Percentiles rank a stretch among this genome's conserved stretches.
These are phyloP conservation scores for Mesoligia furuncula DNA, from an alignment of 2,888 invertebrate species.

Conservation along the genomic window DNA sequence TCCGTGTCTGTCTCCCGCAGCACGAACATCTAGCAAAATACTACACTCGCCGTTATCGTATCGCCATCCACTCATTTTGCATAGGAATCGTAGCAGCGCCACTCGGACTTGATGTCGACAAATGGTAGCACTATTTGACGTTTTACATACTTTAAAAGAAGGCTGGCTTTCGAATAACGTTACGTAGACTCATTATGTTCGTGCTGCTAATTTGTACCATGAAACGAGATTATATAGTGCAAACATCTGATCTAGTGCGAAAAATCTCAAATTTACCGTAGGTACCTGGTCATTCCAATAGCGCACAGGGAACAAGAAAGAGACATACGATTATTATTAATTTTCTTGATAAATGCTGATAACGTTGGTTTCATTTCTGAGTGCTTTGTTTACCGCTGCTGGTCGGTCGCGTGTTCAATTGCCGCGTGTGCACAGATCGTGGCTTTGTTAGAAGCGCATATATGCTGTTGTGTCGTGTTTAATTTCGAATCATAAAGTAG, in stretches of 20 bases:
- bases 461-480: not conserved
- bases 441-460: not conserved
- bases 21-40: conserved; percentile 43
- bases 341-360: not conserved
- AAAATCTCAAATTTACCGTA: conserved; percentile 9
- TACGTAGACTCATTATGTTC: conserved; percentile 1
- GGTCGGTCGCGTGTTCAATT: not conserved
- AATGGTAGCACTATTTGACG: conserved; percentile 1
- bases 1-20: conserved; percentile 3
- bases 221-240: not conserved
- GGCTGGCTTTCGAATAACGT: not conserved
- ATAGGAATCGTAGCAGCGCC: conserved; percentile 19
- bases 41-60: conserved; percentile 44
- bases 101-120: not conserved
- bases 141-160: conserved; percentile 8
- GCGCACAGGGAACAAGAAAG: conserved; percentile 12
- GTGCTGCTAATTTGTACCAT: conserved; percentile 10
- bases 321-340: not conserved
- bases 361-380: not conserved
- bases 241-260: not conserved
- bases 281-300: not conserved
- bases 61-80: conserved; percentile 28
- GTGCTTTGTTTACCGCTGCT: not conserved
- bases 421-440: not conserved
- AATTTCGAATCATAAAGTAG: not conserved